Evolutionary conservation across 2,113 vertebrate species (phyloP).

Genomic region (Canis aureus): DNA sequence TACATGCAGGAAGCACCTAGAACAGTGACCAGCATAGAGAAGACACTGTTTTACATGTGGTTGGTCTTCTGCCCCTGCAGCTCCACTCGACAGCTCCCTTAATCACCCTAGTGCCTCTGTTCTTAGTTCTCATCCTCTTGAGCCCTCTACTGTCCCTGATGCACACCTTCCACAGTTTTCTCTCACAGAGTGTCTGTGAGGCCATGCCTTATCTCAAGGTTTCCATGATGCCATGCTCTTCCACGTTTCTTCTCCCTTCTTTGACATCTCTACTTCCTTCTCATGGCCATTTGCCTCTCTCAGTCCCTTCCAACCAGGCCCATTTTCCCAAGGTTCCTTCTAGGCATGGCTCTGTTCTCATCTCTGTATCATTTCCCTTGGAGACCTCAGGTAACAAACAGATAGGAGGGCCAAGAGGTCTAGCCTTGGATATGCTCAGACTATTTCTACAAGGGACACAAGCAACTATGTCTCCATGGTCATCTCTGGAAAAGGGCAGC

Average conservation of each 20-base stretch:
- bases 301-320: not conserved
- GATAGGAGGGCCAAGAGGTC: not conserved
- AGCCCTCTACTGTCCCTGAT: not conserved
- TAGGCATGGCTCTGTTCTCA: not conserved
- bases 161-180: not conserved
- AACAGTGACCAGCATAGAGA: too few relatives aligned
- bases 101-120: not conserved
- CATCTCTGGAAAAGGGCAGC: not conserved
- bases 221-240: rapidly evolving
- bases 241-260: not conserved
- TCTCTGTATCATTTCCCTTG: not conserved
- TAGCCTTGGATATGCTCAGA: not conserved
- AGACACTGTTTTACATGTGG: not conserved
- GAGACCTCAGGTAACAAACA: not conserved
- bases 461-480: not conserved
- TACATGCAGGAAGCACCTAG: not conserved
- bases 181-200: rapidly evolving
- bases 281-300: not conserved
- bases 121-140: not conserved
- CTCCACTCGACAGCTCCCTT: not conserved
- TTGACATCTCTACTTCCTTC: not conserved
- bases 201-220: not conserved
- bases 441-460: not conserved
- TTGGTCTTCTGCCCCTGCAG: not conserved
- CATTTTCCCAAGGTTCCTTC: not conserved